These are phyloP conservation scores for Gymnogyps californianus DNA, from an alignment of 2,113 vertebrate genomes.

Conservation along the genomic window DNA sequence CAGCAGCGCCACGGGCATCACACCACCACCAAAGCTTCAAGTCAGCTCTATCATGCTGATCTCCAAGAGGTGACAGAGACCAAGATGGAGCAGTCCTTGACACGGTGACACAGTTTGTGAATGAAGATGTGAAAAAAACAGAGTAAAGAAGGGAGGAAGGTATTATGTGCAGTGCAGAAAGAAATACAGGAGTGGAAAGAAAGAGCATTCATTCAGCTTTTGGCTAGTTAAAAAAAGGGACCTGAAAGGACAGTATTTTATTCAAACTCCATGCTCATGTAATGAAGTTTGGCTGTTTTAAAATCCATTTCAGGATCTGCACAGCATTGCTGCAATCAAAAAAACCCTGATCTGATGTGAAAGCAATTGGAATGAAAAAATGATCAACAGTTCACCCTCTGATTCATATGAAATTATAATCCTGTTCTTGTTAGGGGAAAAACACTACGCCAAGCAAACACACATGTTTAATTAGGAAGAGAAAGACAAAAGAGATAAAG, in stretches of 20 bases:
- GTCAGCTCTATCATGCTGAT: background rate
- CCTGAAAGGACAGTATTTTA: background rate
- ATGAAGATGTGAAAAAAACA: background rate
- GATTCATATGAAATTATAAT: background rate
- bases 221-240: background rate
- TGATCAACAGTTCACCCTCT: background rate
- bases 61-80: background rate
- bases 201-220: background rate
- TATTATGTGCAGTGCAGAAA: background rate
- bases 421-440: background rate
- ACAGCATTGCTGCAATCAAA: background rate
- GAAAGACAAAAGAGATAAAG: background rate
- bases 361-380: background rate
- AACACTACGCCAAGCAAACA: background rate
- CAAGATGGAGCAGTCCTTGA: background rate
- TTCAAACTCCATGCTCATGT: background rate
- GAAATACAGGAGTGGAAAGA: background rate
- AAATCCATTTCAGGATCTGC: background rate
- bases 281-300: background rate
- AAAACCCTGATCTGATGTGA: background rate
- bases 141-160: background rate
- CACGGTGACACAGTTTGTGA: background rate
- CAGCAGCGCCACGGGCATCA: fast-evolving
- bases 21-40: background rate
- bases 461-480: background rate